Conservation (phyloP, 2,888 invertebrate species). For the Latrodectus hesperus region DNA sequence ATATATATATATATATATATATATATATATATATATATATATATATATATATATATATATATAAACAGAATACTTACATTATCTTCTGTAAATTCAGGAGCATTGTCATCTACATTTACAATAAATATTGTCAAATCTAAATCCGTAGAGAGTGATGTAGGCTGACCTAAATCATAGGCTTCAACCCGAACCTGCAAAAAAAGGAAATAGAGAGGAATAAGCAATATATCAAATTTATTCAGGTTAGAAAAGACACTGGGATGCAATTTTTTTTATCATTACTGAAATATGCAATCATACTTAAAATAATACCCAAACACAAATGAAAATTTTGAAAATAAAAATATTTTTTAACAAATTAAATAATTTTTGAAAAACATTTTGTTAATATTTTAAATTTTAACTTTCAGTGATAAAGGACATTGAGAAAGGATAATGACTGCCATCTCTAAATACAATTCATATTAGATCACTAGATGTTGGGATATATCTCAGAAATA, state of each 20-base stretch:
- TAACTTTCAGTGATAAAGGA: too few relatives aligned
- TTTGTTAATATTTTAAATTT: too few relatives aligned
- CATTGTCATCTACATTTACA: constrained; percentile 90
- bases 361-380: too few relatives aligned
- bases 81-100: constrained; percentile 87
- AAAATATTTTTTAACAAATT: too few relatives aligned
- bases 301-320: background rate
- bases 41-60: constrained; percentile 7
- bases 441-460: too few relatives aligned
- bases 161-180: constrained; percentile 90
- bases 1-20: constrained; percentile 1
- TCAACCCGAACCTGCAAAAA: constrained; percentile 85
- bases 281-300: background rate
- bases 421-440: too few relatives aligned
- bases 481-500: too few relatives aligned
- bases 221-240: background rate
- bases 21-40: background rate
- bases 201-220: background rate
- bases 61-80: constrained; percentile 79
- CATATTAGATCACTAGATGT: too few relatives aligned
- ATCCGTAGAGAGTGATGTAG: constrained; percentile 90
- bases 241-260: background rate
- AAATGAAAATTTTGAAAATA: background rate
- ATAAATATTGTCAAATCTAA: constrained; percentile 90
- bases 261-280: background rate